A percentile compares a stretch with the other conserved stretches of the same genome.
Evolutionary conservation across 2,797 vertebrate genomes (phyloP).

Genomic region (Coccyzus lansbergi): DNA sequence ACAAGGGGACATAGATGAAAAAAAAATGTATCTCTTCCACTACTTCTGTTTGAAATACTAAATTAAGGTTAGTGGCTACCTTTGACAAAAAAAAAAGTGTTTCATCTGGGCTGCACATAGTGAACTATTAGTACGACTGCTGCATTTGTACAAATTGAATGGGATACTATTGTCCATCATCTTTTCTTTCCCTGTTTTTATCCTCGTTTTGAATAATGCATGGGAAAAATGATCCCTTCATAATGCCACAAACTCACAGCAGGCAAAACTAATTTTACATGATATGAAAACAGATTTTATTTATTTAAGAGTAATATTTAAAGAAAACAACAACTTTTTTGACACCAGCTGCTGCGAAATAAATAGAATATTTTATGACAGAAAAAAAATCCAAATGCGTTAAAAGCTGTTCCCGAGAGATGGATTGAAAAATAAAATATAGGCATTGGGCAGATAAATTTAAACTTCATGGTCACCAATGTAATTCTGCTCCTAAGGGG

Average conservation of each 20-base stretch:
- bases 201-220: conserved; percentile 83
- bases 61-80: conserved; percentile 60
- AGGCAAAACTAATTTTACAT: conserved; percentile 84
- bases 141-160: conserved; percentile 73
- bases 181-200: conserved; percentile 74
- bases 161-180: conserved; percentile 71
- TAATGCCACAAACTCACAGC: conserved; percentile 82
- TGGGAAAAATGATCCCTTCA: conserved; percentile 81
- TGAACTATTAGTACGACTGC: conserved; percentile 57
- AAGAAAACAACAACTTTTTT: conserved; percentile 84
- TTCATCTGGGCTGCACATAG: conserved; percentile 32
- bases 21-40: conserved; percentile 41
- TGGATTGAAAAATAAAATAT: conserved; percentile 61
- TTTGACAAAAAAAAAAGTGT: conserved; percentile 51
- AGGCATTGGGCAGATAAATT: conserved; percentile 64
- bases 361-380: conserved; percentile 84
- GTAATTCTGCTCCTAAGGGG: not conserved
- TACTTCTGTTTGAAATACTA: conserved; percentile 34
- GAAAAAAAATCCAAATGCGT: conserved; percentile 73
- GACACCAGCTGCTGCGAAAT: conserved; percentile 84
- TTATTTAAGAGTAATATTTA: conserved; percentile 86
- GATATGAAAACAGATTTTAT: conserved; percentile 85
- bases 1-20: not conserved
- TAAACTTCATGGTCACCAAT: conserved; percentile 67
- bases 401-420: conserved; percentile 79